A percentile compares a stretch with the other conserved stretches of the same genome.
Evolutionary conservation across 2,888 invertebrate species (phyloP).

Genomic region (Thelaira solivaga): DNA sequence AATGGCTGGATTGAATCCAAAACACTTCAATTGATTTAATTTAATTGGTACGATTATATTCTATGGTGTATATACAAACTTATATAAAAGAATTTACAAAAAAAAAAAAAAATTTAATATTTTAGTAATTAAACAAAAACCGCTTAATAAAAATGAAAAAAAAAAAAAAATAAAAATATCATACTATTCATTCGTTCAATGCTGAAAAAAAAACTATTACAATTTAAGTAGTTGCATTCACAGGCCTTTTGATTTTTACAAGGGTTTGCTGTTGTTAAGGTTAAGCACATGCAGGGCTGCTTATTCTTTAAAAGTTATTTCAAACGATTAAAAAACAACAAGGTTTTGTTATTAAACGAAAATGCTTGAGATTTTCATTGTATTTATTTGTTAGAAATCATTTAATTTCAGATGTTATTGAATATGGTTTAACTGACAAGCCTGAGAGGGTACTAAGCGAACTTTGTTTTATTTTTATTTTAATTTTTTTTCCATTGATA

Average conservation of each 20-base stretch:
- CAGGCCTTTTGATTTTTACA: background rate
- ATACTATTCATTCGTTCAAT: slow-evolving; percentile 1
- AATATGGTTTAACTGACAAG: background rate
- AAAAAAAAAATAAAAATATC: background rate
- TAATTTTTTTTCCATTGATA: background rate
- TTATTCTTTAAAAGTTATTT: background rate
- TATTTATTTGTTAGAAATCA: too few species aligned
- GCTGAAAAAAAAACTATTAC: background rate
- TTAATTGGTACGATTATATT: slow-evolving; percentile 42
- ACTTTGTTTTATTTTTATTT: too few species aligned
- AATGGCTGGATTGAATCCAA: slow-evolving; percentile 49
- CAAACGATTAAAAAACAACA: background rate
- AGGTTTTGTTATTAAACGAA: background rate
- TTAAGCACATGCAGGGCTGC: slow-evolving; percentile 2
- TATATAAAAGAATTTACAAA: too few species aligned
- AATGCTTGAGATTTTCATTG: slow-evolving; percentile 8
- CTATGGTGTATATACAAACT: slow-evolving; percentile 41
- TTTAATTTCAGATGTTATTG: background rate
- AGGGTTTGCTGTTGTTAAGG: background rate
- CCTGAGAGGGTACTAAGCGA: background rate
- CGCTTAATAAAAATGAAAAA: slow-evolving; percentile 40
- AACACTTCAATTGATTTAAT: slow-evolving; percentile 46
- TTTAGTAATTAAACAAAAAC: slow-evolving; percentile 41
- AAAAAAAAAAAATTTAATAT: slow-evolving; percentile 26
- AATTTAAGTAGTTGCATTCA: slow-evolving; percentile 25